Evolutionary conservation across 2,113 vertebrate genomes (phyloP).

Genomic region (Pomatostomus ruficeps): DNA sequence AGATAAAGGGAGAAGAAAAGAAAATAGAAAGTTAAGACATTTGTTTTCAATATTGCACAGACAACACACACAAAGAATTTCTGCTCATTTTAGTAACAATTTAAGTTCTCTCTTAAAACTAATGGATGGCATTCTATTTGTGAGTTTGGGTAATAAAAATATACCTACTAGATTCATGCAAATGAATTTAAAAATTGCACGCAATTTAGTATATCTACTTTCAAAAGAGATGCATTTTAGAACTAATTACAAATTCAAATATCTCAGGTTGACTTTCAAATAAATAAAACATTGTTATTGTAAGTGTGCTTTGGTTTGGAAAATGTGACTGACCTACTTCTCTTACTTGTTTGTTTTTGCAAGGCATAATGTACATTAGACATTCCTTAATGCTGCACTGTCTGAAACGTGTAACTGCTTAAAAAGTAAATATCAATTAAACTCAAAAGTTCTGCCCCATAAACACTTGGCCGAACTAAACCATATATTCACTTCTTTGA

Average conservation of each 20-base stretch:
- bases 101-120: not conserved
- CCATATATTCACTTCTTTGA: conserved; percentile 17
- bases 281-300: conserved; percentile 80
- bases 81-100: not conserved
- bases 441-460: conserved; percentile 61
- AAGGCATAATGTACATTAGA: conserved; percentile 69
- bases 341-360: conserved; percentile 77
- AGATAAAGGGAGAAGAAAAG: conserved; percentile 44
- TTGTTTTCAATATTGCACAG: conserved; percentile 9
- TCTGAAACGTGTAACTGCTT: conserved; percentile 74
- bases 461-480: conserved; percentile 63
- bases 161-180: not conserved
- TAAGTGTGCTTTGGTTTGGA: conserved; percentile 71
- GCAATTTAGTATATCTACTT: not conserved
- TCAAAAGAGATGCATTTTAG: conserved; percentile 31
- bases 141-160: not conserved
- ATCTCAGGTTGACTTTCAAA: conserved; percentile 65
- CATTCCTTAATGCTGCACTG: conserved; percentile 66
- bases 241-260: conserved; percentile 65
- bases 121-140: not conserved
- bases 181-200: conserved; percentile 21
- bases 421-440: conserved; percentile 81
- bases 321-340: conserved; percentile 74
- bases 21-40: conserved; percentile 57
- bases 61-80: conserved; percentile 15